Base-by-base conservation (phyloP, 2,113 vertebrate genomes). In the Salvelinus sp. region DNA sequence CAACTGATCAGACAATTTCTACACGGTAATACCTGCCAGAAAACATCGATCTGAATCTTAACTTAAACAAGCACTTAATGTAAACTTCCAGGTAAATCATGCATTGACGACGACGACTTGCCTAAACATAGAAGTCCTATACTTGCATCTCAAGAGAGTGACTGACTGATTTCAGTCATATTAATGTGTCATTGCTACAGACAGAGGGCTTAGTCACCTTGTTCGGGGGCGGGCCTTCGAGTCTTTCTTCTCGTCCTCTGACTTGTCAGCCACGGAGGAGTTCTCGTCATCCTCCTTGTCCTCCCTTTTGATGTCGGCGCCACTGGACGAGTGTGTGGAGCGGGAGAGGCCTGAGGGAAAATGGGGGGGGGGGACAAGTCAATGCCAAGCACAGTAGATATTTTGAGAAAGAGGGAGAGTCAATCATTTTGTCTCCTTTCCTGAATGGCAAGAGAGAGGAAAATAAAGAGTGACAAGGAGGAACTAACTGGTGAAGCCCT, bases 261-360 rank as follows among this genome's bases (percentile, higher is more conserved):
- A 96, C 76, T 94, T 93, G 81, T 98, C 96, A 0, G 91, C 94
- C 23, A 93, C 82, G 0, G 95, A 96, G 0, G 94, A 88, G 79
- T 96, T 96, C 84, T 99, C 98, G 1, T 98, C 96, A 0, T 99
- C 97, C 62, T 98, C 97, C 85, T 95, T 96, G 54, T 95, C 94
- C 79, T 99, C 97, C 64, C 93, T 89, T 88, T 98, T 98, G 80
- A 99, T 94, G 18, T 96, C 94, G 0, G 92, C 66, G 1, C 86
- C 80, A 28, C 90, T 88, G 0, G 93, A 90, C 6, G 91, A 77
- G 18, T 89, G 78, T 0, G 91, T 86, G 10, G 92, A 89, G 20
- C 94, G 92, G 0, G 93, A 76, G 60, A 92, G 87, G 64, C 90
- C 94, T 94, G 68, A 25, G 68, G n/a, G 25, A n/a, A 69, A 14